Evolutionary conservation across 2,113 vertebrate genomes (phyloP), one percentile per base, ranked within the genome.

Genomic region (Odontophorus gujanensis): DNA sequence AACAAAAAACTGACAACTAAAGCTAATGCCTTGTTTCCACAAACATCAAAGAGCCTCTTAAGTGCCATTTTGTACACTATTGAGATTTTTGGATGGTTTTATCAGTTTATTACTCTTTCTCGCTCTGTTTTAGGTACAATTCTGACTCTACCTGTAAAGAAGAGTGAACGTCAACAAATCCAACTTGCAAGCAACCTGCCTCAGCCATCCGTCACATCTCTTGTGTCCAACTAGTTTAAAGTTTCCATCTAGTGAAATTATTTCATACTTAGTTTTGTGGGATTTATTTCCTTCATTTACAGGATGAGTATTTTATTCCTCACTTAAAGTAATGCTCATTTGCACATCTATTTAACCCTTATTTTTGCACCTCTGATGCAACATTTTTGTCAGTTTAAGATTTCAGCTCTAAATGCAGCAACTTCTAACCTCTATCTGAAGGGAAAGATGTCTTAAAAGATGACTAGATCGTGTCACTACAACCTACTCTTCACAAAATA

Each of bases 41-140:
- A 94, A 89, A 94, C 66, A 94, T 94, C 93, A 95, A 93, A 91
- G 85, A 25, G 42, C 73, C 81, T 91, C 63, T 73, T 84, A 82
- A 93, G 67, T 78, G 86, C 88, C 79, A 81, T 68, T 93, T 78
- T 92, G 92, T 84, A 89, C 30, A 26, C 50, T 40, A 36, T 3
- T 69, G 59, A 80, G 79, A 40, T 69, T 85, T 89, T 83, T 20
- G 77, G 62, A n/a, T 38, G 59, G 30, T 69, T 71, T 1, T 13
- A 69, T 16, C 40, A 17, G 43, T 80, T 80, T 55, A 66, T 40
- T 58, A 32, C 18, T 58, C 28, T n/a, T 86, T 79, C 72, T 53
- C 84, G 16, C 32, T 73, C 43, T 91, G 79, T 25, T 90, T 90
- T 82, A 42, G 43, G 48, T 82, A 90, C 45, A 74, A 81, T 78